These are phyloP conservation scores for Blastomussa wellsi DNA, from an alignment of 92 coral and sea anemone genomes.

Conservation along the genomic window DNA sequence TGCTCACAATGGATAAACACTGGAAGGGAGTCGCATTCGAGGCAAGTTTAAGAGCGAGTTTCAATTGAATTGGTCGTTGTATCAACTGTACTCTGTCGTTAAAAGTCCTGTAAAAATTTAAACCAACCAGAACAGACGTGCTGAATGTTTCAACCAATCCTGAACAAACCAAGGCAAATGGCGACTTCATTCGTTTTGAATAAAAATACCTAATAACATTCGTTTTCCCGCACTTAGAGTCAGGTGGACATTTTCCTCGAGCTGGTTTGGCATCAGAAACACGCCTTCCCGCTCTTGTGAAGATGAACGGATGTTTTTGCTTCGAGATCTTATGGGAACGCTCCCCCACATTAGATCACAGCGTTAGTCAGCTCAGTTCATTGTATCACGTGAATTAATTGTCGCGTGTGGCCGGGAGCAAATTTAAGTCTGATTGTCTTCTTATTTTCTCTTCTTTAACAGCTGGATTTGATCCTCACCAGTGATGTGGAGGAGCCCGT, in stretches of 20 bases:
- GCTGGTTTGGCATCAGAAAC: too few species aligned
- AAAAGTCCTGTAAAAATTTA: not conserved
- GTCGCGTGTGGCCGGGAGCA: not conserved
- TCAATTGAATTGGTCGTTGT: not conserved
- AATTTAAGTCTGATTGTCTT: not conserved
- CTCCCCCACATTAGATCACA: too few species aligned
- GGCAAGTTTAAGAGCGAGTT: not conserved
- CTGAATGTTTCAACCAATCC: not conserved
- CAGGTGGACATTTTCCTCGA: not conserved
- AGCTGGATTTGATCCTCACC: slow-evolving; percentile 5
- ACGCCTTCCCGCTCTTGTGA: too few species aligned
- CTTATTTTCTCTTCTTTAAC: not conserved
- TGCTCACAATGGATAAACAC: not conserved
- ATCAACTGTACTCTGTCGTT: not conserved
- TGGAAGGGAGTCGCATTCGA: not conserved
- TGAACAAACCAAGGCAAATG: not conserved
- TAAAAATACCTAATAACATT: too few species aligned
- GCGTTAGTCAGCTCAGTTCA: not conserved
- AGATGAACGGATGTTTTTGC: too few species aligned
- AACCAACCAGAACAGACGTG: not conserved
- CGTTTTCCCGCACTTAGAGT: not conserved
- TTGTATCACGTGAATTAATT: too few species aligned
- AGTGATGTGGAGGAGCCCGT: too few species aligned
- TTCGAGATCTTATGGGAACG: too few species aligned
- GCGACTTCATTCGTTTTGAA: too few species aligned